phyloP scores from a whole-genome alignment of 2,113 vertebrate genomes.

The Dolichotis patagonum region DNA sequence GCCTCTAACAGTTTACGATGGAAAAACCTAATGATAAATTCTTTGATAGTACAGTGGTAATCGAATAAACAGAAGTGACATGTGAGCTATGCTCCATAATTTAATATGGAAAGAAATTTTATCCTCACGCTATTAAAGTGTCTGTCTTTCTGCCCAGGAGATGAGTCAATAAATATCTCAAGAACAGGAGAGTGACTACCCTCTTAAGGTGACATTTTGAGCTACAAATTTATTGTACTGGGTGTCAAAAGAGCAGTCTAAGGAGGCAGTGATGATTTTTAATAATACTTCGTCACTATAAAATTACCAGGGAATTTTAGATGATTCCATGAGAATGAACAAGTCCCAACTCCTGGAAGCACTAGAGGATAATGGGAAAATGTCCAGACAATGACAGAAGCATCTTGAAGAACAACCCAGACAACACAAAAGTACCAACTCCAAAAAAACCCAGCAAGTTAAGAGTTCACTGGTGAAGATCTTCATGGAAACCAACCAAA shows the following conservation, averaged over 20 bases:
- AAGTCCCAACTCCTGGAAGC: background rate
- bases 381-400: background rate
- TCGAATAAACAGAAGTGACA: constrained; percentile 4
- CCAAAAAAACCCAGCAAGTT: background rate
- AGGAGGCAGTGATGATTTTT: background rate
- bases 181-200: background rate
- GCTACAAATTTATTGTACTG: constrained; percentile 25
- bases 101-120: constrained; percentile 38
- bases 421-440: background rate
- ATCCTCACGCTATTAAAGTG: constrained; percentile 28
- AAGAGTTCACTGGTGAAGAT: background rate
- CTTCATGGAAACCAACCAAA: background rate
- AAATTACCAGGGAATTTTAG: background rate
- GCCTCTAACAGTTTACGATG: background rate
- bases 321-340: background rate
- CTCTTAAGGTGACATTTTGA: constrained; percentile 7
- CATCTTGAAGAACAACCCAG: background rate
- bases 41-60: background rate
- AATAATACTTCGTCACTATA: background rate
- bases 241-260: background rate
- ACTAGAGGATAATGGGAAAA: background rate
- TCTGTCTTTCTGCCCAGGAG: background rate
- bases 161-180: background rate
- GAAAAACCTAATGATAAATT: background rate
- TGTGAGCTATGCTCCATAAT: background rate